Base-by-base conservation (phyloP, 2,888 invertebrate species). In the Maniola hyperantus region DNA sequence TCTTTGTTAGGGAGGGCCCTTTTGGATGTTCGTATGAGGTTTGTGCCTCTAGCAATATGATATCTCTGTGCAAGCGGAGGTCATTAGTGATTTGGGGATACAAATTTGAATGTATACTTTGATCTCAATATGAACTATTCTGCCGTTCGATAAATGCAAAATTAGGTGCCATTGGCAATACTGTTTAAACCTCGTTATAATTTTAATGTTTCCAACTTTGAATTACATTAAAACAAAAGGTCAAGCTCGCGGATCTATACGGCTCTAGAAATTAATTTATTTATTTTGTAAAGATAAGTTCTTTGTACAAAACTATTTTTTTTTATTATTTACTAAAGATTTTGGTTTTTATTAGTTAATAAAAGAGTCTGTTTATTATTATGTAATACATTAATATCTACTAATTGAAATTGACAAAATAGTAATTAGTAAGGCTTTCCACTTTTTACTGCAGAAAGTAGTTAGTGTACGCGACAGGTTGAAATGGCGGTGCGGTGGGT, bases 81-180 rank as follows among this genome's bases (percentile, higher is more conserved):
- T 77, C 81, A 83, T 83, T 85, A 83, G 79, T 79, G 81, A 83
- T 80, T 80, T 81, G 73, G 77, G 77, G 79, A 80, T 75, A 76
- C 76, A 71, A 75, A 76, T 76, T 74, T 74, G 74, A 73, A 76
- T 73, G 73, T 69, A 71, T 66, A 70, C 69, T 69, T 67, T 70
- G 69, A 73, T 72, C 69, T 67, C 69, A 15, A 39, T 64, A 34
- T 44, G 60, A 55, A 57, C 44, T 59, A 53, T 58, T 54, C 20
- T 57, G 39, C 42, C 51, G 11, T 39, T 66, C 46, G 57, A 48
- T 60, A 66, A 65, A 53, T 68, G 33, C 39, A 33, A 70, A 68
- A 65, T 68, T 67, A 67, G 58, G 15, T 33, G 13, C n/a, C n/a
- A 13, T 39, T 36, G 36, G 15, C 15, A 48, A 15, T 55, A 36